These are phyloP conservation scores for Sphaerophoria taeniata DNA, from an alignment of 2,888 invertebrate species.

Conservation along the genomic window DNA sequence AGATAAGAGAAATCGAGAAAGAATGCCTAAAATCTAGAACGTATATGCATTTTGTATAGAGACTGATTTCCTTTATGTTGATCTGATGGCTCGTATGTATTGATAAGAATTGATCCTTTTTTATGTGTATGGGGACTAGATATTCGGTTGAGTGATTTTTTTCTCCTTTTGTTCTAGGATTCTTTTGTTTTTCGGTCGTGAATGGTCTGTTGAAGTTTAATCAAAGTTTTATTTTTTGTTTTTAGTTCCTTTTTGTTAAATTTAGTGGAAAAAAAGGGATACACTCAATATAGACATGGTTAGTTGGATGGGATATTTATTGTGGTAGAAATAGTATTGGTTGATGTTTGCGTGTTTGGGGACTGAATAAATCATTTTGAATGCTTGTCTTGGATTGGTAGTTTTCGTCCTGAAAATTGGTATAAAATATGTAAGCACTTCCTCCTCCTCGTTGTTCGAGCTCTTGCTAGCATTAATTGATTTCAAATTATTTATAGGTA, in stretches of 20 bases:
- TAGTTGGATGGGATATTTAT: neutral
- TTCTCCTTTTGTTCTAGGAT: neutral
- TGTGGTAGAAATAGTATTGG: neutral
- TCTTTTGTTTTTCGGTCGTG: neutral
- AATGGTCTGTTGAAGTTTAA: slow-evolving; percentile 7
- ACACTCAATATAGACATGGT: neutral
- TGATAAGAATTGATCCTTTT: slow-evolving; percentile 46
- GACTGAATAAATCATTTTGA: no score
- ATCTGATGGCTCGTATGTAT: slow-evolving; percentile 23
- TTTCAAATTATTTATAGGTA: no score
- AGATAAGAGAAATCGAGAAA: slow-evolving; percentile 25
- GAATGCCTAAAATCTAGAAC: slow-evolving; percentile 29
- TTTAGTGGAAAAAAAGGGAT: slow-evolving; percentile 22
- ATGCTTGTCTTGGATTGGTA: no score
- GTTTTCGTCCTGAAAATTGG: no score
- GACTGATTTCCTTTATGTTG: slow-evolving; percentile 41
- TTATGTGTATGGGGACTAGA: slow-evolving; percentile 19
- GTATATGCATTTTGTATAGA: slow-evolving; percentile 1
- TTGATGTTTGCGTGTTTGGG: neutral
- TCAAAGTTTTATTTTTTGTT: slow-evolving; percentile 18
- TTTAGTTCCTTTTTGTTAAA: slow-evolving; percentile 12
- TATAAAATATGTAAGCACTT: no score
- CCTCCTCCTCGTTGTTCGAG: no score
- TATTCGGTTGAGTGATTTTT: slow-evolving; percentile 41
- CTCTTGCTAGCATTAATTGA: no score